phyloP scores from a whole-genome alignment of 2,888 invertebrate genomes.

The Cheilosia grossa region DNA sequence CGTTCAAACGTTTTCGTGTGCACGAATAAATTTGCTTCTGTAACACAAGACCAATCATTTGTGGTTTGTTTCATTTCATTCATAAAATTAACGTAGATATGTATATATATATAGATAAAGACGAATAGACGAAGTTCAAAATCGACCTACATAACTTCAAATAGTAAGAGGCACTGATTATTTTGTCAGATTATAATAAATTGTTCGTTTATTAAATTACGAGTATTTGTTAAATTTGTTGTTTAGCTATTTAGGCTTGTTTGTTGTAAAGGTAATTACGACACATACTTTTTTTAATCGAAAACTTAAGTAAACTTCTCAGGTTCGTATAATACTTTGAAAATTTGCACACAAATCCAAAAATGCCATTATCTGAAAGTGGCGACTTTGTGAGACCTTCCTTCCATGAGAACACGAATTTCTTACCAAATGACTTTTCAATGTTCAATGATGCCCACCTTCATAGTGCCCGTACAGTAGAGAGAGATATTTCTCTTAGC shows the following conservation, averaged over 20 bases:
- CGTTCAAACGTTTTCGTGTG: too few relatives aligned
- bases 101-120: too few relatives aligned
- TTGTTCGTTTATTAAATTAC: slow-evolving; percentile 15
- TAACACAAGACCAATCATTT: too few relatives aligned
- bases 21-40: too few relatives aligned
- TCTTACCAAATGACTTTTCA: background rate
- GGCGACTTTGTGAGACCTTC: slow-evolving; percentile 49
- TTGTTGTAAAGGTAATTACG: slow-evolving; percentile 9
- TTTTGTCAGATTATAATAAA: slow-evolving; percentile 32
- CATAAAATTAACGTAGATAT: too few relatives aligned
- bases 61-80: too few relatives aligned
- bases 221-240: slow-evolving; percentile 26
- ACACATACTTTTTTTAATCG: background rate
- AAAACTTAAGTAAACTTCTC: background rate
- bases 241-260: slow-evolving; percentile 11
- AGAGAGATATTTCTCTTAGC: background rate
- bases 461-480: background rate
- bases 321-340: background rate
- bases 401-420: slow-evolving; percentile 21
- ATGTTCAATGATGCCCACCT: slow-evolving; percentile 6
- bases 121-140: background rate
- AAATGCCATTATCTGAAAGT: slow-evolving; percentile 48
- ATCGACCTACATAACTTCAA: background rate
- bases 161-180: slow-evolving; percentile 13
- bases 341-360: slow-evolving; percentile 17